phyloP scores from a whole-genome alignment of 2,797 vertebrate genomes.

The Acanthurus lineatus region DNA sequence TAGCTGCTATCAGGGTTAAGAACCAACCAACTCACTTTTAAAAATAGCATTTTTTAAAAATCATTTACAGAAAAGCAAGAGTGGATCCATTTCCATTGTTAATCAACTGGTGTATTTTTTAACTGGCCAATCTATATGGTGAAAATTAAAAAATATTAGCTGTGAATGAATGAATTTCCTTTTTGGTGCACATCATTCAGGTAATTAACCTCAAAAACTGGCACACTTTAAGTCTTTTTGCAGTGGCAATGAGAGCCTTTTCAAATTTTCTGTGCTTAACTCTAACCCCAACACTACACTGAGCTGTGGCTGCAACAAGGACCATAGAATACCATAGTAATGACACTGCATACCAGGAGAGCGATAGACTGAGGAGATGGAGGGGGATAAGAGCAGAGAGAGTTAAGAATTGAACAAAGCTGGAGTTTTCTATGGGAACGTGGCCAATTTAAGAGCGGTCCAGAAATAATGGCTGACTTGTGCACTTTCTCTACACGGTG shows the following conservation, averaged over 20 bases:
- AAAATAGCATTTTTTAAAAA: not conserved
- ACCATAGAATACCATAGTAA: conserved; percentile 71
- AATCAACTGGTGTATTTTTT: conserved; percentile 7
- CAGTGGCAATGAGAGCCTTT: conserved; percentile 22
- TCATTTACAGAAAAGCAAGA: not conserved
- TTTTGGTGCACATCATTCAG: conserved; percentile 5
- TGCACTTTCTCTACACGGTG: conserved; percentile 67
- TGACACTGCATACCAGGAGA: conserved; percentile 70
- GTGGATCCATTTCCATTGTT: conserved; percentile 1
- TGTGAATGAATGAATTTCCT: conserved; percentile 12
- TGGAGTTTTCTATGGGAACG: conserved; percentile 59
- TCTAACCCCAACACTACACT: not conserved
- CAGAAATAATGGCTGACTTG: conserved; percentile 77
- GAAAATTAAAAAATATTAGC: conserved; percentile 1
- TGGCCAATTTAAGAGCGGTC: conserved; percentile 54
- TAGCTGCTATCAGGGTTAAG: not conserved
- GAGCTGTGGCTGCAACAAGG: conserved; percentile 47
- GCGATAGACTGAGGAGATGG: conserved; percentile 78
- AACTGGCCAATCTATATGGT: not conserved
- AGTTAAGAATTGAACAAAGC: conserved; percentile 61
- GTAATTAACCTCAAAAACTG: conserved; percentile 11
- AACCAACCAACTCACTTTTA: not conserved
- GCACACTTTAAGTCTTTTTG: conserved; percentile 3
- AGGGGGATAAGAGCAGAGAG: conserved; percentile 76
- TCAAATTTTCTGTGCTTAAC: conserved; percentile 31